Evolutionary conservation across 2,888 invertebrate species (phyloP).

Genomic region (Eueremaeus valkanovi): DNA sequence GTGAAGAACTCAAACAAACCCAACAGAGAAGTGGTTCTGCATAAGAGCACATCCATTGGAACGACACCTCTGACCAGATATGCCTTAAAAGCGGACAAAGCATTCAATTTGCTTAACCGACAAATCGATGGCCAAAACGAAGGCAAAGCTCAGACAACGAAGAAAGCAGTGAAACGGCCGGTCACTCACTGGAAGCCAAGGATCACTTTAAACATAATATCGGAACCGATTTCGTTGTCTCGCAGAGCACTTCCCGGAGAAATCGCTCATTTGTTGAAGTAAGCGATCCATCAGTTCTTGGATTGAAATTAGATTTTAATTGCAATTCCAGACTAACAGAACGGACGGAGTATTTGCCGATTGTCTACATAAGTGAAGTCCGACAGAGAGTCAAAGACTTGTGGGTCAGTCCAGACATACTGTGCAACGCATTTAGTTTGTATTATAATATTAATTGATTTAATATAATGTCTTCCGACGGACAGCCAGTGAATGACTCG

Average conservation of each 20-base stretch:
- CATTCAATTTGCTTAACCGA: slow-evolving; percentile 53
- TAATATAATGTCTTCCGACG: not conserved
- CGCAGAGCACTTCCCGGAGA: slow-evolving; percentile 65
- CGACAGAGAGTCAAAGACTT: slow-evolving; percentile 74
- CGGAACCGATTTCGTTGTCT: slow-evolving; percentile 66
- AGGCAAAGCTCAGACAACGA: not conserved
- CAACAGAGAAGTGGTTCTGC: slow-evolving; percentile 54
- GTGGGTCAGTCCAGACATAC: slow-evolving; percentile 53
- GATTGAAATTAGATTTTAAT: slow-evolving; percentile 8
- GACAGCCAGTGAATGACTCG: slow-evolving; percentile 57
- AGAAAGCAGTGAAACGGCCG: slow-evolving; percentile 54
- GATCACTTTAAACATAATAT: slow-evolving; percentile 70
- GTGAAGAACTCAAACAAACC: slow-evolving; percentile 45
- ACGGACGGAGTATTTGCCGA: slow-evolving; percentile 69
- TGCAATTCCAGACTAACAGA: slow-evolving; percentile 59
- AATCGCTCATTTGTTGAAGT: slow-evolving; percentile 62
- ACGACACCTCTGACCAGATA: slow-evolving; percentile 68
- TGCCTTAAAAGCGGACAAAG: slow-evolving; percentile 67
- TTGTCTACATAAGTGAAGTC: slow-evolving; percentile 75
- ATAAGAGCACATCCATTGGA: slow-evolving; percentile 59
- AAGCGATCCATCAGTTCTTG: slow-evolving; percentile 45
- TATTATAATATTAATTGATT: too few relatives aligned
- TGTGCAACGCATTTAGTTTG: not conserved
- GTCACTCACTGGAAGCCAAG: slow-evolving; percentile 70
- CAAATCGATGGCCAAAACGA: not conserved